Conservation (phyloP, 1,140 invertebrate species). For the Temnothorax nylanderi region DNA sequence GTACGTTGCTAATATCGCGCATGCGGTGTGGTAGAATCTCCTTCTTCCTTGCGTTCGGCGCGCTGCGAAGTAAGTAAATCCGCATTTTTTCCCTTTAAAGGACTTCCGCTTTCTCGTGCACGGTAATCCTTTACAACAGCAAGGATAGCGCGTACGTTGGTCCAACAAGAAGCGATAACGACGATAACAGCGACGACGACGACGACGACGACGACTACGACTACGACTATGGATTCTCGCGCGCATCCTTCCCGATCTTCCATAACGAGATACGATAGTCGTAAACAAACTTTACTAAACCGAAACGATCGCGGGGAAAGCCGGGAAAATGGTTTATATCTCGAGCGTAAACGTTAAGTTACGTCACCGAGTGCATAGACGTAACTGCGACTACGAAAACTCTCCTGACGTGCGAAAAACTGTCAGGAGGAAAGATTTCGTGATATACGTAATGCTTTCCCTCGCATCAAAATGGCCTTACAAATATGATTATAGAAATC, state of each 20-base stretch:
- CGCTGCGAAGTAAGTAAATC: constrained; percentile 35
- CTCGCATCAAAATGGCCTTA: background rate
- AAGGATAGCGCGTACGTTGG: constrained; percentile 30
- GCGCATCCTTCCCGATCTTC: constrained; percentile 47
- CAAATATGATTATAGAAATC: constrained; percentile 15
- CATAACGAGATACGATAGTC: constrained; percentile 62
- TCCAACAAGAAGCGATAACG: constrained; percentile 55
- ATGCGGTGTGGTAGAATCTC: background rate
- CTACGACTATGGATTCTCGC: constrained; percentile 37
- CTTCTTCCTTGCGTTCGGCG: background rate
- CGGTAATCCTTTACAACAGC: constrained; percentile 51
- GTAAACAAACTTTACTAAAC: constrained; percentile 67
- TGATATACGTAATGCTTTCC: background rate
- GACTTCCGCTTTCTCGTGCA: constrained; percentile 18
- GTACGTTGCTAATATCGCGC: background rate
- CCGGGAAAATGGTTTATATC: constrained; percentile 56
- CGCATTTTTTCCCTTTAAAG: constrained; percentile 46
- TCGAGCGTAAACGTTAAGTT: constrained; percentile 51
- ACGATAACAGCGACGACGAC: constrained; percentile 38
- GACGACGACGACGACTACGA: background rate
- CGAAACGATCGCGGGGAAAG: constrained; percentile 54
- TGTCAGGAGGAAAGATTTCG: background rate
- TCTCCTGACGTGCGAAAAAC: background rate
- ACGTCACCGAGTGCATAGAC: constrained; percentile 29
- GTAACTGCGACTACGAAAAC: constrained; percentile 20